Conservation (phyloP, 1,140 invertebrate genomes). For the Sesamia nonagrioides region DNA sequence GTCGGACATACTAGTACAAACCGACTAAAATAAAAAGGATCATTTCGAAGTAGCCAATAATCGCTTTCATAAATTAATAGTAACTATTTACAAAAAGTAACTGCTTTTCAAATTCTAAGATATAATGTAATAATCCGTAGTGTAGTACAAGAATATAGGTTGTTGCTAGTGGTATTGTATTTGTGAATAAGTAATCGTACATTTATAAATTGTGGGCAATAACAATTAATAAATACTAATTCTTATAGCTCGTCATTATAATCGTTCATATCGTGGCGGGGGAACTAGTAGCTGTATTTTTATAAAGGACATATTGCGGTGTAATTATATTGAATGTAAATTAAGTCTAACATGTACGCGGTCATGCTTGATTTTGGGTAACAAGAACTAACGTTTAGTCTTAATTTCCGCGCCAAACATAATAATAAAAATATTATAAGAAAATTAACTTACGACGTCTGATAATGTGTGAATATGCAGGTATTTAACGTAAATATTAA, state of each 20-base stretch:
- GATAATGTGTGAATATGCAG: neutral
- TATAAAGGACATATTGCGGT: neutral
- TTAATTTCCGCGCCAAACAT: neutral
- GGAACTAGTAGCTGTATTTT: neutral
- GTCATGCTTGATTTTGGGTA: neutral
- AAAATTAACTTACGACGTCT: neutral
- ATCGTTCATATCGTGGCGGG: slow-evolving; percentile 4
- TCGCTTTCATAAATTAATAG: slow-evolving; percentile 25
- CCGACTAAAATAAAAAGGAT: slow-evolving; percentile 8
- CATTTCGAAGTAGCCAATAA: slow-evolving; percentile 12
- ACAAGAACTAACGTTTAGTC: too few relatives aligned
- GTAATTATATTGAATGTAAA: neutral
- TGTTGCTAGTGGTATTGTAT: neutral
- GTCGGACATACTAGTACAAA: slow-evolving; percentile 41
- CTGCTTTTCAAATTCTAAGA: neutral
- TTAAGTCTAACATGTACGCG: neutral
- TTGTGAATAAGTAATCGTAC: neutral
- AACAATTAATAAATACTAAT: slow-evolving; percentile 15
- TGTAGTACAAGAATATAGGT: neutral
- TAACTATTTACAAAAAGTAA: neutral
- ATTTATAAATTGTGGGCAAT: slow-evolving; percentile 4
- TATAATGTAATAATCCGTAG: neutral
- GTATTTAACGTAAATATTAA: neutral
- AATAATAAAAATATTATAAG: too few relatives aligned
- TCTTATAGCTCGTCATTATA: neutral